Evolutionary conservation across 2,113 vertebrate genomes (phyloP).

Genomic region (Pelodiscus sinensis): DNA sequence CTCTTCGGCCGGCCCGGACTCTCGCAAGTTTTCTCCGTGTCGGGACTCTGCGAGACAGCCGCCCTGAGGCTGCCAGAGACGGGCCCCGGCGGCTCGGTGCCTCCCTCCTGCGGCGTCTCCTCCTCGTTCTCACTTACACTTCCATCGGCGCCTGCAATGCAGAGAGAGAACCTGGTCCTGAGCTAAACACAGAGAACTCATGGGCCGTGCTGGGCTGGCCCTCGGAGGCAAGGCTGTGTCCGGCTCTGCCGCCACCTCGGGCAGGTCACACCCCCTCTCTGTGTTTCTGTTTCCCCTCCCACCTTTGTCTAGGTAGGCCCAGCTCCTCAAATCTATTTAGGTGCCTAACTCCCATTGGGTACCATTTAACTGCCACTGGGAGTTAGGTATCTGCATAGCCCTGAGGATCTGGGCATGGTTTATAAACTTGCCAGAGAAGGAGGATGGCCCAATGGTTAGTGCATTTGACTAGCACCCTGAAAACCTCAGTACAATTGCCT

Average conservation of each 20-base stretch:
- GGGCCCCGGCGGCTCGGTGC: neutral
- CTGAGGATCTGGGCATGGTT: neutral
- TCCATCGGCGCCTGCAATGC: neutral
- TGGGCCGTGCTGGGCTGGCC: neutral
- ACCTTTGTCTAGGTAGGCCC: neutral
- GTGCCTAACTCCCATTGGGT: neutral
- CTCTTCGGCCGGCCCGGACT: fast-evolving
- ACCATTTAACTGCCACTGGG: neutral
- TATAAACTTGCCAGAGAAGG: neutral
- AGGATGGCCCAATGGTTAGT: neutral
- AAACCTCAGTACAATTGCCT: neutral
- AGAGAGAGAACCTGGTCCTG: neutral
- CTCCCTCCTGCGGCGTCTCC: neutral
- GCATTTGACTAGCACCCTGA: neutral
- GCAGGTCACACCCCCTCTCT: neutral
- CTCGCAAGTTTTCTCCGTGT: neutral
- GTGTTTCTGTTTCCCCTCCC: neutral
- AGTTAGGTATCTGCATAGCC: neutral
- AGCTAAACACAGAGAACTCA: neutral
- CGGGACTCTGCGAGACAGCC: neutral
- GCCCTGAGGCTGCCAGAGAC: neutral
- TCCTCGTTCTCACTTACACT: neutral
- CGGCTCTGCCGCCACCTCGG: neutral
- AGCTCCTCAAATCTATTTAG: neutral
- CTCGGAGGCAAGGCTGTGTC: neutral